phyloP scores from a whole-genome alignment of 2,888 invertebrate species.

The Aspidiotus destructor region DNA sequence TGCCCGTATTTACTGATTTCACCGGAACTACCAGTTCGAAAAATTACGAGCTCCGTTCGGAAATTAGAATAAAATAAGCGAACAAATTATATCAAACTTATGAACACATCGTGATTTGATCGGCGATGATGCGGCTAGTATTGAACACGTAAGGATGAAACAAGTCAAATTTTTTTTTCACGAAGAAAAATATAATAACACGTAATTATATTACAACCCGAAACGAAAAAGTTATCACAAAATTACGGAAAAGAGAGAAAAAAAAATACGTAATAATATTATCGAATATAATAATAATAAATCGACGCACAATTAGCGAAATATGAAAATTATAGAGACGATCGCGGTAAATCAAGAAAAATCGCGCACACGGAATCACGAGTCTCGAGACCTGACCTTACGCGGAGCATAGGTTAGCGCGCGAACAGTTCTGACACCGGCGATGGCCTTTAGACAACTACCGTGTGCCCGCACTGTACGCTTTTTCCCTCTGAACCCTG shows the following conservation, averaged over 20 bases:
- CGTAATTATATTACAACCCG: background rate
- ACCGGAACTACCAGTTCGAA: no score
- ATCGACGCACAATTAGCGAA: background rate
- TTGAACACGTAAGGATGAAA: no score
- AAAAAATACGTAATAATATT: background rate
- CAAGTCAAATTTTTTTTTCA: no score
- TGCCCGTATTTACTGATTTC: no score
- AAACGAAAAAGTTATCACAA: background rate
- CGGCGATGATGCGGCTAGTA: no score
- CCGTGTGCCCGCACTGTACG: conserved; percentile 28
- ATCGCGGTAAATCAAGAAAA: background rate
- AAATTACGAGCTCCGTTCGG: no score
- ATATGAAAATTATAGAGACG: conserved; percentile 5
- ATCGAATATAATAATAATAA: conserved; percentile 3
- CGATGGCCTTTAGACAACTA: conserved; percentile 33
- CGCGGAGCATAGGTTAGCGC: conserved; percentile 19
- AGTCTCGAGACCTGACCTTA: conserved; percentile 24
- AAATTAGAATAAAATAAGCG: no score
- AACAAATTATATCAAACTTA: no score
- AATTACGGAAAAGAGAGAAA: background rate
- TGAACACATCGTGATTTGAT: no score
- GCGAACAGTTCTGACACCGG: conserved; percentile 29
- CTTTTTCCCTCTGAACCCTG: conserved; percentile 34
- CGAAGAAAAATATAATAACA: no score
- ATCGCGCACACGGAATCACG: conserved; percentile 27